Evolutionary conservation across 1,140 invertebrate genomes (phyloP).

Genomic region (Neelides sp.): DNA sequence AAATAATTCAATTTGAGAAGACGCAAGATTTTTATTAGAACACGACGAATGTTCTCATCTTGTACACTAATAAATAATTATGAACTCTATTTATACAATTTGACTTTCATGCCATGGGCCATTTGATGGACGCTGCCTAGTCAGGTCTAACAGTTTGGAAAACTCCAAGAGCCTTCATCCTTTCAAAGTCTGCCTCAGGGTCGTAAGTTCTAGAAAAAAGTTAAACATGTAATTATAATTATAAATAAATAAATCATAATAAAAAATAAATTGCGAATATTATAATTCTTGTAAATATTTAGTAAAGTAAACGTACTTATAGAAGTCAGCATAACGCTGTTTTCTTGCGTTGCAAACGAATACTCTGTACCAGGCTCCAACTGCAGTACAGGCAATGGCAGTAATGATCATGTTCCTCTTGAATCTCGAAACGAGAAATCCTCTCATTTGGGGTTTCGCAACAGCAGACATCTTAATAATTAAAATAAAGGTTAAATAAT

Average conservation of each 20-base stretch:
- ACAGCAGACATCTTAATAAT: constrained; percentile 10
- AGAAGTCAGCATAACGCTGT: constrained; percentile 50
- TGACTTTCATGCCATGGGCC: too few species aligned
- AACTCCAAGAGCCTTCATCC: constrained; percentile 39
- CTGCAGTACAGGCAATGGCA: constrained; percentile 35
- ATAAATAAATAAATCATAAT: neutral
- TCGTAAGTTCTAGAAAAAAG: constrained; percentile 39
- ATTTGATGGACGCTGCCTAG: constrained; percentile 11
- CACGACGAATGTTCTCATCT: too few species aligned
- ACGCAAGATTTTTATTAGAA: too few species aligned
- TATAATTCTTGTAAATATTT: constrained; percentile 2
- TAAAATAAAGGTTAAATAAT: neutral
- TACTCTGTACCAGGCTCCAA: constrained; percentile 40
- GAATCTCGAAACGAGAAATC: constrained; percentile 43
- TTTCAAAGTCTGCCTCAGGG: constrained; percentile 36
- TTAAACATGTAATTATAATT: constrained; percentile 4
- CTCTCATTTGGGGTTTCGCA: constrained; percentile 43
- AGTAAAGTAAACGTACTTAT: constrained; percentile 42
- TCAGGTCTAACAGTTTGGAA: constrained; percentile 35
- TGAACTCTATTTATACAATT: too few species aligned
- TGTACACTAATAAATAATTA: too few species aligned
- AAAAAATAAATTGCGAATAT: neutral
- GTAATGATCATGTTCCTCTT: constrained; percentile 43
- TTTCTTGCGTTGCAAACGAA: constrained; percentile 43
- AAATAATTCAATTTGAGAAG: too few species aligned